These are phyloP conservation scores for Pseudopleuronectes americanus DNA, from an alignment of 2,797 vertebrate genomes.

Conservation along the genomic window DNA sequence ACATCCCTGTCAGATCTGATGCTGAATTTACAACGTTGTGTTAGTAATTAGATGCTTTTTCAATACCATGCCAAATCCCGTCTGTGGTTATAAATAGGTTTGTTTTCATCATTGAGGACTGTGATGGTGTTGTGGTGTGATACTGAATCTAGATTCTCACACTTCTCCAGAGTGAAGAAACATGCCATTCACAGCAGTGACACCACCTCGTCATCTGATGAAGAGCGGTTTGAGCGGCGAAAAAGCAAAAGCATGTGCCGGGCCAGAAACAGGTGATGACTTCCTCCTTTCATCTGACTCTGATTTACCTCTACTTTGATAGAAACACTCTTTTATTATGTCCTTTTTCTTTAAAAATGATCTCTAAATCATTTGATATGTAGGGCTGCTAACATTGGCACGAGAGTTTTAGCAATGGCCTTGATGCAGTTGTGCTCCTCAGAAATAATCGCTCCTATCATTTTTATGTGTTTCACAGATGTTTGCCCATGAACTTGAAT, in stretches of 20 bases:
- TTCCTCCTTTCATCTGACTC: background rate
- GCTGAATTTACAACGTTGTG: background rate
- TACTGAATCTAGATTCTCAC: constrained; percentile 26
- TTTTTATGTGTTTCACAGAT: constrained; percentile 79
- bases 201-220: constrained; percentile 96
- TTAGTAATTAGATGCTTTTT: background rate
- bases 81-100: background rate
- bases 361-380: background rate
- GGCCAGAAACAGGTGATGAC: constrained; percentile 92
- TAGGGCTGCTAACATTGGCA: too few relatives aligned
- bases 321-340: background rate
- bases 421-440: background rate
- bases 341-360: background rate
- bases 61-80: background rate
- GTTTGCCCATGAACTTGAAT: constrained; percentile 96
- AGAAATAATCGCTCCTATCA: background rate
- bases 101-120: background rate
- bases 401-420: background rate
- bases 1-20: background rate
- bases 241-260: constrained; percentile 99
- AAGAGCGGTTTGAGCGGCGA: constrained; percentile 97
- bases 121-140: background rate
- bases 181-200: constrained; percentile 99
- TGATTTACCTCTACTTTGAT: constrained; percentile 8
- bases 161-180: constrained; percentile 91